These are phyloP conservation scores for Falco punctatus DNA, from an alignment of 2,113 vertebrate genomes.

Conservation along the genomic window DNA sequence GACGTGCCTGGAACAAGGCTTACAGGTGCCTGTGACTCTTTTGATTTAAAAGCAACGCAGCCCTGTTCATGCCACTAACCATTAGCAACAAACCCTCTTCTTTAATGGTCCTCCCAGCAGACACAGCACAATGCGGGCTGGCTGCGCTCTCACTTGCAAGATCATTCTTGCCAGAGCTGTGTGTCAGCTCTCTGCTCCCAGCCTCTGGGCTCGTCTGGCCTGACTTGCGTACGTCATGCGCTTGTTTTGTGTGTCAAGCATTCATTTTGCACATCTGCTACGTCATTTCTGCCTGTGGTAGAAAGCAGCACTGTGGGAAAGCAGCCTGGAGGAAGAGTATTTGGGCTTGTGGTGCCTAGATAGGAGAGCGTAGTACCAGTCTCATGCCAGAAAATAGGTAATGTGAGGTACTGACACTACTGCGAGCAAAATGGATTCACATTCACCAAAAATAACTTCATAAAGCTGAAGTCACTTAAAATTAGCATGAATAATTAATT, in stretches of 20 bases:
- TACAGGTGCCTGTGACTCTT: background rate
- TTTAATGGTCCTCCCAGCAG: background rate
- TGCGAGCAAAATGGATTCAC: background rate
- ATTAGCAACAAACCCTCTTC: background rate
- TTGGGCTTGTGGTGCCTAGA: background rate
- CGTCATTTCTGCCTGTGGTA: background rate
- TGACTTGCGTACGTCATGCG: background rate
- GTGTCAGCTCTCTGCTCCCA: background rate
- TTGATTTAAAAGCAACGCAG: background rate
- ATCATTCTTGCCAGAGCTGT: background rate
- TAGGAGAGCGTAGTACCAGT: background rate
- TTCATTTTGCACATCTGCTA: no score
- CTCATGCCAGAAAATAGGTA: background rate
- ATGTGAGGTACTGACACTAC: background rate
- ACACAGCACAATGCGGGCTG: background rate
- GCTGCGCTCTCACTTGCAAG: background rate
- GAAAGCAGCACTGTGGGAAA: background rate
- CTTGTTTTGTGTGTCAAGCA: no score
- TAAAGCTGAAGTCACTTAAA: background rate
- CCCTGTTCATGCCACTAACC: background rate
- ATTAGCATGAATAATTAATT: background rate
- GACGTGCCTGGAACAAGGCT: background rate
- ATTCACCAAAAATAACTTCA: background rate
- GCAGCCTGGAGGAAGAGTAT: background rate
- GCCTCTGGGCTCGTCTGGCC: background rate